Evolutionary conservation across 2,888 invertebrate genomes (phyloP).

Genomic region (Brenthis daphne): DNA sequence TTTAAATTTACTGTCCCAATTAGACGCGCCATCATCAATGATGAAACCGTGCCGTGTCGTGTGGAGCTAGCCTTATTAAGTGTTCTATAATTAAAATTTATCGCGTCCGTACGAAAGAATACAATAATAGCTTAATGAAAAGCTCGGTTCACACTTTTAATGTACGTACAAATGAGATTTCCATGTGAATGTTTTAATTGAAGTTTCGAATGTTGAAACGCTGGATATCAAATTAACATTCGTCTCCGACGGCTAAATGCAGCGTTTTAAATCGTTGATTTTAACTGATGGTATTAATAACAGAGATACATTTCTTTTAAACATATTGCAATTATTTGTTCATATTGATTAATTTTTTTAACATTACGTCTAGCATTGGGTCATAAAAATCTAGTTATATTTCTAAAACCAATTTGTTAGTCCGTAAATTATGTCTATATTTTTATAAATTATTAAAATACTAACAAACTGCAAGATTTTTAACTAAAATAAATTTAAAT

Average conservation of each 20-base stretch:
- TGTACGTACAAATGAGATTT: conserved; percentile 30
- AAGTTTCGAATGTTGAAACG: conserved; percentile 25
- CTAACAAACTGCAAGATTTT: background rate
- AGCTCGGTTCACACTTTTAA: conserved; percentile 40
- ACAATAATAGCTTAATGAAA: conserved; percentile 46
- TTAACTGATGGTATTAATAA: conserved; percentile 20
- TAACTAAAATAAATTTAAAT: background rate
- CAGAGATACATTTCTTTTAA: conserved; percentile 11
- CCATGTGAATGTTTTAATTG: conserved; percentile 33
- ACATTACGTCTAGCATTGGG: background rate
- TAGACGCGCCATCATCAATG: conserved; percentile 78
- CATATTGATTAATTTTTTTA: background rate
- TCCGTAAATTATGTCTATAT: no score
- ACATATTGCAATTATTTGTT: conserved; percentile 12
- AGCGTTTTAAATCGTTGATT: conserved; percentile 21
- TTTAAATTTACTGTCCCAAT: conserved; percentile 81
- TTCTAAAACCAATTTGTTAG: background rate
- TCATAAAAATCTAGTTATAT: background rate
- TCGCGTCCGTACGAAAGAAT: conserved; percentile 53
- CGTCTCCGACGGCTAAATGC: conserved; percentile 20
- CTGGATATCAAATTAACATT: conserved; percentile 31
- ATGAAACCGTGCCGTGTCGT: conserved; percentile 73
- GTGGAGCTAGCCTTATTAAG: conserved; percentile 77
- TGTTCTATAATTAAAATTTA: conserved; percentile 79
- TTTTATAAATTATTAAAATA: no score